These are phyloP conservation scores for Arrhopalites spinosus DNA, from an alignment of 2,888 invertebrate species.

Conservation along the genomic window DNA sequence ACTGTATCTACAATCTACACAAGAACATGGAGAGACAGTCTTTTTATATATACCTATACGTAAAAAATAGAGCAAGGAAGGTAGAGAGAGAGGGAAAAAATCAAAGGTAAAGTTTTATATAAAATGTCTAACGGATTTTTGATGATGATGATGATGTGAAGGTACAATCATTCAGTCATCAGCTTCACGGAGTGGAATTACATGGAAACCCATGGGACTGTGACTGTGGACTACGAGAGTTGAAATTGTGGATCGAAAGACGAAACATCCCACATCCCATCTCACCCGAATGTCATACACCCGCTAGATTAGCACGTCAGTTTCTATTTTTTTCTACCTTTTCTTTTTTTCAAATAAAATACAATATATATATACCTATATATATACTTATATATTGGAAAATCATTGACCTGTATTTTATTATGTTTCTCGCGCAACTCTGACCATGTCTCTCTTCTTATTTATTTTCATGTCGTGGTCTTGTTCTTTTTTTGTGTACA, in stretches of 20 bases:
- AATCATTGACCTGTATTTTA: too few species aligned
- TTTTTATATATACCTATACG: too few species aligned
- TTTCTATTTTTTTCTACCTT: conserved; percentile 3
- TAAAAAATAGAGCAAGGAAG: not conserved
- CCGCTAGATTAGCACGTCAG: conserved; percentile 56
- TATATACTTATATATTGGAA: not conserved
- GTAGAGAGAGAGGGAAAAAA: not conserved
- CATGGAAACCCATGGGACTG: conserved; percentile 89
- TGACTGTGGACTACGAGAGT: conserved; percentile 79
- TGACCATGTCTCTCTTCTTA: not conserved
- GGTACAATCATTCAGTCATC: conserved; percentile 48
- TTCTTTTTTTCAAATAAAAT: not conserved
- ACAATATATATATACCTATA: not conserved
- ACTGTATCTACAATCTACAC: not conserved
- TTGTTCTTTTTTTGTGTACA: not conserved
- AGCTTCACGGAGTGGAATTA: conserved; percentile 76
- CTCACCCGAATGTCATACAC: conserved; percentile 71
- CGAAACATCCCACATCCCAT: conserved; percentile 71
- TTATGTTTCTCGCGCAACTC: not conserved
- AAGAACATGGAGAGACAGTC: not conserved
- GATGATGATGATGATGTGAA: conserved; percentile 1
- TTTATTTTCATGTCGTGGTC: not conserved
- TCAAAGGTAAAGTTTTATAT: not conserved
- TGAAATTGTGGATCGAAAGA: conserved; percentile 80
- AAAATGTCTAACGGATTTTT: not conserved